phyloP scores from a whole-genome alignment of 2,797 vertebrate genomes.

The Sebastes goodei region DNA sequence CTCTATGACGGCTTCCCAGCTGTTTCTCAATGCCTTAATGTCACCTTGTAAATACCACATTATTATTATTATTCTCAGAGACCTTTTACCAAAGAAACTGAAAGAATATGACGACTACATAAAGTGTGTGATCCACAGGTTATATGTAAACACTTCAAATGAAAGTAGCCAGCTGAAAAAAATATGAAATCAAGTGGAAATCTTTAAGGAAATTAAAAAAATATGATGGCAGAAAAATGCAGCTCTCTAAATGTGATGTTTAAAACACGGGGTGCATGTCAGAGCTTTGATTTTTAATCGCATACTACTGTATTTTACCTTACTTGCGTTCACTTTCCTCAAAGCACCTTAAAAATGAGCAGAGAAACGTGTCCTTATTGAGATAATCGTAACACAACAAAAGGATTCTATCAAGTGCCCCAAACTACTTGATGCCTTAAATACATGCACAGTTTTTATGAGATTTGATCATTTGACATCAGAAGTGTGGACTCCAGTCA shows the following conservation, averaged over 20 bases:
- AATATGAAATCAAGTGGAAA: background rate
- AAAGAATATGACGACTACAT: background rate
- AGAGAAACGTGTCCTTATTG: background rate
- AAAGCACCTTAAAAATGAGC: background rate
- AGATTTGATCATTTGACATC: background rate
- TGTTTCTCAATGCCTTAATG: constrained; percentile 44
- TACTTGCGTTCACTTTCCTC: background rate
- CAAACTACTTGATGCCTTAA: constrained; percentile 33
- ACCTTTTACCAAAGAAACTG: constrained; percentile 50
- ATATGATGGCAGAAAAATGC: background rate
- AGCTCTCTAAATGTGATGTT: background rate
- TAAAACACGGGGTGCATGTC: background rate
- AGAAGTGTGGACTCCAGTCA: no score
- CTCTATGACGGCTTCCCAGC: background rate
- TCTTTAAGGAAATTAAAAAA: background rate
- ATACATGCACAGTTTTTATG: background rate
- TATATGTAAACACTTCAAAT: background rate
- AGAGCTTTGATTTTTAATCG: background rate
- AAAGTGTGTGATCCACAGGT: background rate
- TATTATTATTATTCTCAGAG: background rate
- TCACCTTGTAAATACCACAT: constrained; percentile 5
- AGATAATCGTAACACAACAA: background rate
- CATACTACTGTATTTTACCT: background rate
- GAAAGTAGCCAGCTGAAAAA: background rate
- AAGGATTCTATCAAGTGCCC: background rate